Evolutionary conservation across 2,888 invertebrate species (phyloP).

Genomic region (Tetanocera ferruginea): DNA sequence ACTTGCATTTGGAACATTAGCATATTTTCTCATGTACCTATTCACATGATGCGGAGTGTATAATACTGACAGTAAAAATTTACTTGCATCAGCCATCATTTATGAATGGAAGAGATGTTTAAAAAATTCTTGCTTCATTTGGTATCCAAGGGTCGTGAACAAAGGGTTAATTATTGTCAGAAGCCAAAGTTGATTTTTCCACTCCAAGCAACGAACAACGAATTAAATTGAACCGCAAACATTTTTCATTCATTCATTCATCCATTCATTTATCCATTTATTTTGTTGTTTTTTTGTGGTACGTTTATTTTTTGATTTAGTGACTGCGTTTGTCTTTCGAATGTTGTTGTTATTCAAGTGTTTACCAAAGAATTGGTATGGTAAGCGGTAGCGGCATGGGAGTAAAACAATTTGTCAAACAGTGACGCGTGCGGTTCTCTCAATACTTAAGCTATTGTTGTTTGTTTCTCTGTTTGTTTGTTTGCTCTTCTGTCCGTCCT

Average conservation of each 20-base stretch:
- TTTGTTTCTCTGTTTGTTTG: neutral
- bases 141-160: conserved; percentile 44
- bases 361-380: neutral
- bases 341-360: neutral
- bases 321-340: neutral
- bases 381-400: neutral
- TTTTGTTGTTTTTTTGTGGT: neutral
- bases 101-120: too few species aligned
- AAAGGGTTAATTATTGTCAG: conserved; percentile 56
- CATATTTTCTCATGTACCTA: too few species aligned
- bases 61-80: too few species aligned
- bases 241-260: neutral
- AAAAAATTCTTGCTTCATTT: neutral
- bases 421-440: neutral
- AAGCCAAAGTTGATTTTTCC: conserved; percentile 48
- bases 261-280: neutral
- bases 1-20: too few species aligned
- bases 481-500: neutral
- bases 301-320: neutral
- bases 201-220: neutral
- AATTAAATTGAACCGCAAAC: neutral
- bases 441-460: neutral
- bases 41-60: too few species aligned
- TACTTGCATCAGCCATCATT: too few species aligned
- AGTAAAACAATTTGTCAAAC: conserved; percentile 6